Evolutionary conservation across 2,797 vertebrate species (phyloP), one percentile per base, ranked within the genome.

Genomic region (Saxicola maurus): DNA sequence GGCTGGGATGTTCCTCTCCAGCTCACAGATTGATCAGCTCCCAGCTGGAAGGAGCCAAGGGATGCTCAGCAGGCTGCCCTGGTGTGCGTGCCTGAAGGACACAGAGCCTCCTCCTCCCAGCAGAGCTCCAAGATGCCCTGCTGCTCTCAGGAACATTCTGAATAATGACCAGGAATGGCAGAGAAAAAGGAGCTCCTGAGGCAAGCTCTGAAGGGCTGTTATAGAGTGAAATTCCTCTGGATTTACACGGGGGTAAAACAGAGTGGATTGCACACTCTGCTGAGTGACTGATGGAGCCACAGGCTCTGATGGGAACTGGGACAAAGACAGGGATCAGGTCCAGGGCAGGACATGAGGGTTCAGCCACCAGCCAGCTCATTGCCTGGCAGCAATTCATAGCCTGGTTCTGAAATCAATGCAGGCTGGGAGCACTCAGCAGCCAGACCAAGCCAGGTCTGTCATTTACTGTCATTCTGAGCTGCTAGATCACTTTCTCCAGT

Each of bases 391-490:
- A 83, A 67, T 90, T 78, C 93, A 43, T 3, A 92, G 86, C 83
- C 75, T 72, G 72, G 25, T 65, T 74, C 78, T 45, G 86, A 87
- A 93, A 93, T 94, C 94, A 40, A 82, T 87, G 80, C 80, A 89
- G 80, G 49, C 89, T 86, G 80, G 71, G 74, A 92, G 85, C 82
- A 46, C 87, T 89, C 82, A 43, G 79, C 79, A 89, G 79, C 81
- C 85, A 91, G 46, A 46, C 82, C 6, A 51, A 91, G 90, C 56
- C 81, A 77, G 74, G 37, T 31, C 87, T 92, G 91, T 76, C 87
- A 92, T 92, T 94, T 94, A 92, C 91, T 83, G 89, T 89, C 90
- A 87, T 92, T 90, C 89, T 57, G 42, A 90, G 74, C 79, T 48
- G 60, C 82, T 72, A 49, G 48, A 75, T 90, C 71, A 83, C 69